Evolutionary conservation across 1,140 invertebrate genomes (phyloP).

Genomic region (Macrobrachium nipponense): DNA sequence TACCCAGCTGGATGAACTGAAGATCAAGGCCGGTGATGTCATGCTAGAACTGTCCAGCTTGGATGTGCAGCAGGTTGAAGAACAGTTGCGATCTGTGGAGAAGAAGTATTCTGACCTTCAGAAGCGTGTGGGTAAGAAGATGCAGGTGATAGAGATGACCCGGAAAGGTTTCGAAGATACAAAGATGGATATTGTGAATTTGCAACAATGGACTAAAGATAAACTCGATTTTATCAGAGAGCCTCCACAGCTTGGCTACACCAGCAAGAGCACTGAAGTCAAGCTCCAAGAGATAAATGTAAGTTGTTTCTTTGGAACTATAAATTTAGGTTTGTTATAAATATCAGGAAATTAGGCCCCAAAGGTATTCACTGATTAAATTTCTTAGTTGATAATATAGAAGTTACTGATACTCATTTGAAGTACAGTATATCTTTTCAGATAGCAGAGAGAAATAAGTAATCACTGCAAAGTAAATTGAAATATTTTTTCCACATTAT

Average conservation of each 20-base stretch:
- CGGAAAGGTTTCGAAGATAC: constrained; percentile 79
- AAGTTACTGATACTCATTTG: no score
- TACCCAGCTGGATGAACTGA: constrained; percentile 62
- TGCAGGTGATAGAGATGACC: constrained; percentile 69
- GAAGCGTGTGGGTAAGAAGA: constrained; percentile 85
- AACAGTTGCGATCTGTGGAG: constrained; percentile 86
- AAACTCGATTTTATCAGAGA: constrained; percentile 74
- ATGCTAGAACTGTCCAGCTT: constrained; percentile 74
- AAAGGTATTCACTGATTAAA: no score
- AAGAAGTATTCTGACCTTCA: constrained; percentile 83
- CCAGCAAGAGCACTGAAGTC: constrained; percentile 75
- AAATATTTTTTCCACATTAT: no score
- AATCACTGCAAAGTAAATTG: no score
- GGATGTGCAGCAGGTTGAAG: constrained; percentile 91
- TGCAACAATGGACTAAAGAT: constrained; percentile 66
- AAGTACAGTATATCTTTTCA: no score
- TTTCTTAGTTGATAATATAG: no score
- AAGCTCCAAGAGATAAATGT: constrained; percentile 60
- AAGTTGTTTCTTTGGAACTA: constrained; percentile 31
- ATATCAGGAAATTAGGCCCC: no score
- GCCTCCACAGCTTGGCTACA: constrained; percentile 74
- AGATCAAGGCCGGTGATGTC: constrained; percentile 62
- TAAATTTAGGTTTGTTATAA: no score
- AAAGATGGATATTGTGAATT: constrained; percentile 64
- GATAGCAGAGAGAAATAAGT: no score